These are phyloP conservation scores for Drosophila greeni DNA, from an alignment of 2,888 invertebrate species.

Conservation along the genomic window DNA sequence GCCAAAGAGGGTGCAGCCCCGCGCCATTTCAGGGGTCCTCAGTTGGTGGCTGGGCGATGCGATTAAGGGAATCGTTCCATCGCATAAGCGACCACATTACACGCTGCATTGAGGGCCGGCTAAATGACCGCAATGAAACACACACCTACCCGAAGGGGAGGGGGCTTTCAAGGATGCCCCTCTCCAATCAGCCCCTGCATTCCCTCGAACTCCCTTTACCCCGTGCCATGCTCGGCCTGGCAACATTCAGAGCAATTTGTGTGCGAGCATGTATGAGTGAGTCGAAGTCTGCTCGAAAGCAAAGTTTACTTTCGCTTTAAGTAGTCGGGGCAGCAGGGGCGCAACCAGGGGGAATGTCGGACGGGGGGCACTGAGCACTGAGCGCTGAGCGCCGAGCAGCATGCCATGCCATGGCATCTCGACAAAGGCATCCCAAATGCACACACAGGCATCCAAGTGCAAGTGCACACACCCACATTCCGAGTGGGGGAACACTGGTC, in stretches of 20 bases:
- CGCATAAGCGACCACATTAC: slow-evolving; percentile 66
- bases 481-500: slow-evolving; percentile 9
- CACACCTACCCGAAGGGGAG: slow-evolving; percentile 47
- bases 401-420: slow-evolving; percentile 51
- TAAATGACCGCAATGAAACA: slow-evolving; percentile 68
- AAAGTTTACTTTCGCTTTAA: slow-evolving; percentile 71
- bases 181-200: background rate
- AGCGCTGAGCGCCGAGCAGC: slow-evolving; percentile 26
- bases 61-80: slow-evolving; percentile 45
- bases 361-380: background rate
- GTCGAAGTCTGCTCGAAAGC: slow-evolving; percentile 51
- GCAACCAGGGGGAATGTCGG: slow-evolving; percentile 1
- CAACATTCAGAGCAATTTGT: slow-evolving; percentile 41
- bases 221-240: slow-evolving; percentile 14
- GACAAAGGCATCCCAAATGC: slow-evolving; percentile 53
- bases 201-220: background rate
- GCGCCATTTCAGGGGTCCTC: background rate
- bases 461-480: slow-evolving; percentile 46
- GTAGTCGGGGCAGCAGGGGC: slow-evolving; percentile 48
- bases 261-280: slow-evolving; percentile 29
- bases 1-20: background rate
- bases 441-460: slow-evolving; percentile 51
- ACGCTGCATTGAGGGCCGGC: slow-evolving; percentile 66
- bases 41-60: slow-evolving; percentile 9
- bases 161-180: background rate